A percentile compares a stretch with the other conserved stretches of the same genome.
Evolutionary conservation across 1,140 invertebrate species (phyloP).

Genomic region (Drosophila yakuba): DNA sequence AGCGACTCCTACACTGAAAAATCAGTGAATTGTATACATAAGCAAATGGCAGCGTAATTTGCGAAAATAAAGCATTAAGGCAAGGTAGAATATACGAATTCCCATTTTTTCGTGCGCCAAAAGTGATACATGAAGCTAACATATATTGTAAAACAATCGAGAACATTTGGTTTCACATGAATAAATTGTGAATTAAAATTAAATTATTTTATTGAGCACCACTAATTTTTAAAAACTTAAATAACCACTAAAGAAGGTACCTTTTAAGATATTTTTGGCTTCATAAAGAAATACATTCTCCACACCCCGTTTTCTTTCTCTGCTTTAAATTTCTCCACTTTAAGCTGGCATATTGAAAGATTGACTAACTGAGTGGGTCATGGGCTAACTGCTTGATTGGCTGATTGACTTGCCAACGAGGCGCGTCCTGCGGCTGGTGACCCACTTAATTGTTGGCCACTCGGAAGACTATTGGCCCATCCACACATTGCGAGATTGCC

Average conservation of each 20-base stretch:
- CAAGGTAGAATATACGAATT: too few species aligned
- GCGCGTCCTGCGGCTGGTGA: slow-evolving; percentile 51
- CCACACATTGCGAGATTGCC: slow-evolving; percentile 5
- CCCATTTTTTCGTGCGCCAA: too few species aligned
- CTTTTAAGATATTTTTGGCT: too few species aligned
- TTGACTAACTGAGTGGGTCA: slow-evolving; percentile 18
- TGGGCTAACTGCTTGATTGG: slow-evolving; percentile 50
- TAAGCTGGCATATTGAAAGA: slow-evolving; percentile 3
- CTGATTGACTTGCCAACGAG: slow-evolving; percentile 75
- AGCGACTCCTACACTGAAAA: slow-evolving; percentile 13
- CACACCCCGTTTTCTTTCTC: not conserved
- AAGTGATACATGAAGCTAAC: too few species aligned
- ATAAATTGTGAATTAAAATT: too few species aligned
- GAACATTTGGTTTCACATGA: too few species aligned
- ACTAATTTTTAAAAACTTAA: too few species aligned
- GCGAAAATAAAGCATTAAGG: too few species aligned
- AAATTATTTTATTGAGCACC: too few species aligned
- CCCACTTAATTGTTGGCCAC: slow-evolving; percentile 67
- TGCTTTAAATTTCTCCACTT: not conserved
- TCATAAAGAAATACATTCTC: not conserved
- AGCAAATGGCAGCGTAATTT: too few species aligned
- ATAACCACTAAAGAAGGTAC: too few species aligned
- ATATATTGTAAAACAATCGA: too few species aligned
- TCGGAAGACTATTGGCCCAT: slow-evolving; percentile 32
- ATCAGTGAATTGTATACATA: not conserved